A percentile compares a stretch with the other conserved stretches of the same genome.
phyloP scores from a whole-genome alignment of 1,140 invertebrate species.

The Drosophila obscura region DNA sequence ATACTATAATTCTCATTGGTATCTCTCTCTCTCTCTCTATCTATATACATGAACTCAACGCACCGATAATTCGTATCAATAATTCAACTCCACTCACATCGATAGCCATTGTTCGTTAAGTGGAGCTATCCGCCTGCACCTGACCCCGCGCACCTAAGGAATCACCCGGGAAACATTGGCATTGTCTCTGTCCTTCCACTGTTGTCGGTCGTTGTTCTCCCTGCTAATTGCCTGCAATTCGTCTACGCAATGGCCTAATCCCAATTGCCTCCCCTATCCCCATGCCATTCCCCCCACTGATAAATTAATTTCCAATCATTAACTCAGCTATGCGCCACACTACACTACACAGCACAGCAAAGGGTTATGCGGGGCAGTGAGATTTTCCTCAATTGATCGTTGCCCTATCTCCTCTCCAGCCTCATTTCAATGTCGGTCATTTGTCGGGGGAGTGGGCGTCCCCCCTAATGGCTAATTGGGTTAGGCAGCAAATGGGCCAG shows the following conservation, averaged over 20 bases:
- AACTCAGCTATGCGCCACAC: slow-evolving; percentile 56
- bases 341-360: slow-evolving; percentile 35
- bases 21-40: too few relatives aligned
- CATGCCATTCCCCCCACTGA: slow-evolving; percentile 21
- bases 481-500: slow-evolving; percentile 61
- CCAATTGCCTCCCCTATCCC: not conserved
- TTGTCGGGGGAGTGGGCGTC: slow-evolving; percentile 30
- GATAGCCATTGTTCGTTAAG: slow-evolving; percentile 40
- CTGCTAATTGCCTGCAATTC: slow-evolving; percentile 71
- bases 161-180: slow-evolving; percentile 27
- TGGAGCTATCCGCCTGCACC: slow-evolving; percentile 1
- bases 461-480: slow-evolving; percentile 58
- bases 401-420: not conserved
- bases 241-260: slow-evolving; percentile 54
- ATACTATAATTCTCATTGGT: not conserved
- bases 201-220: slow-evolving; percentile 22
- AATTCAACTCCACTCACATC: slow-evolving; percentile 36
- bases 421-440: slow-evolving; percentile 69
- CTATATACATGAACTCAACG: slow-evolving; percentile 1
- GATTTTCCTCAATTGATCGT: slow-evolving; percentile 39
- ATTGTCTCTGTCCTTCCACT: slow-evolving; percentile 7
- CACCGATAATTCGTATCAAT: slow-evolving; percentile 21
- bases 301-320: slow-evolving; percentile 80
- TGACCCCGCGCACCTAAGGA: not conserved
- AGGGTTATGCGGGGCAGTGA: slow-evolving; percentile 24